Evolutionary conservation across 2,888 invertebrate species (phyloP).

Genomic region (Belgica antarctica): DNA sequence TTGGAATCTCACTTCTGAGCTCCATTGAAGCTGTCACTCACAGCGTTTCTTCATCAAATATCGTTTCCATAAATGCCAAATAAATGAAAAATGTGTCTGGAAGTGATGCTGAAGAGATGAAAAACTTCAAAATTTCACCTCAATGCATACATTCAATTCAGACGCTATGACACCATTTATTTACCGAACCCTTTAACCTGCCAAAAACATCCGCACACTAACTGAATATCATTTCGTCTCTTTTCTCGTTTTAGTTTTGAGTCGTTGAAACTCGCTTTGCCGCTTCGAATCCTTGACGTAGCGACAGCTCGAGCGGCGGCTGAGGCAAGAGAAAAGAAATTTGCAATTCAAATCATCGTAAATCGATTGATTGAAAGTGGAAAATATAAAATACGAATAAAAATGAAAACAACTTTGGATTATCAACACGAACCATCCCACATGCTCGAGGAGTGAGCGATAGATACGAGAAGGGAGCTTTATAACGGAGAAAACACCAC

Average conservation of each 20-base stretch:
- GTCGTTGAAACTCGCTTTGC: not conserved
- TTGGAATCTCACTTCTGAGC: too few relatives aligned
- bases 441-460: not conserved
- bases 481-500: not conserved
- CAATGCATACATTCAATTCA: too few relatives aligned
- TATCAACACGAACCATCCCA: slow-evolving; percentile 19
- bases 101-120: too few relatives aligned
- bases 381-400: slow-evolving; percentile 19
- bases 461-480: too few relatives aligned
- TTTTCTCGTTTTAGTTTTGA: slow-evolving; percentile 15
- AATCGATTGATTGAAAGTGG: slow-evolving; percentile 38
- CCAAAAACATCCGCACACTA: not conserved
- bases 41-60: too few relatives aligned
- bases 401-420: slow-evolving; percentile 26
- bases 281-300: not conserved
- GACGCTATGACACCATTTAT: too few relatives aligned
- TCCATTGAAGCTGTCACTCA: too few relatives aligned
- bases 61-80: too few relatives aligned
- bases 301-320: not conserved
- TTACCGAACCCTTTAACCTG: too few relatives aligned
- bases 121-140: too few relatives aligned
- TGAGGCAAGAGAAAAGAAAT: not conserved
- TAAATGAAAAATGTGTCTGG: too few relatives aligned
- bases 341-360: slow-evolving; percentile 36
- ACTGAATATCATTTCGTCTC: not conserved